Conservation (phyloP, 2,113 vertebrate species). For the Hippolais icterina region DNA sequence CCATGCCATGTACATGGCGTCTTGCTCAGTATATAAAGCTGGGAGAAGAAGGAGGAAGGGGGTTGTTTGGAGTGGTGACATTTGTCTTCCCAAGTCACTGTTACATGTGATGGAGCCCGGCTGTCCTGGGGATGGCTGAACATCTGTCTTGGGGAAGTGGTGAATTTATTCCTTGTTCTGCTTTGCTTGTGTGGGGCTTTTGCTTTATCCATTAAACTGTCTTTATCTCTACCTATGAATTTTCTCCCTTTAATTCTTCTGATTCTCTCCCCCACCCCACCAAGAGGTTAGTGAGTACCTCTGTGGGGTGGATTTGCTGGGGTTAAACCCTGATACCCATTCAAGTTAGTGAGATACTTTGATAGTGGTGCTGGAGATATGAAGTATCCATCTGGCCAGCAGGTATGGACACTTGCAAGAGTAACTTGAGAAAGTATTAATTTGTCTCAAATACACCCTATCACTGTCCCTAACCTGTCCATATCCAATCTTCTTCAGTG, state of each 20-base stretch:
- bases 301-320: neutral
- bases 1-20: rapidly evolving
- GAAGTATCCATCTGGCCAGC: neutral
- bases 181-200: neutral
- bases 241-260: neutral
- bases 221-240: neutral
- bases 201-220: neutral
- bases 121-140: neutral
- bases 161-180: neutral
- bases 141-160: neutral
- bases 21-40: neutral
- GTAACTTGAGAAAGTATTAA: neutral
- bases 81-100: neutral
- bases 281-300: rapidly evolving
- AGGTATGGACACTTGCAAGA: neutral
- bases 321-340: neutral
- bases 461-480: neutral
- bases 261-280: neutral
- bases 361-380: neutral
- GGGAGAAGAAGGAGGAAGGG: neutral
- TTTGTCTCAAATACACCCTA: neutral
- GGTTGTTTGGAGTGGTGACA: neutral
- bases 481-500: neutral
- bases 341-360: neutral
- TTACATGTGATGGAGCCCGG: rapidly evolving